Evolutionary conservation across 2,113 vertebrate species (phyloP), one percentile per base, ranked within the genome.

Genomic region (Oryzias melastigma): DNA sequence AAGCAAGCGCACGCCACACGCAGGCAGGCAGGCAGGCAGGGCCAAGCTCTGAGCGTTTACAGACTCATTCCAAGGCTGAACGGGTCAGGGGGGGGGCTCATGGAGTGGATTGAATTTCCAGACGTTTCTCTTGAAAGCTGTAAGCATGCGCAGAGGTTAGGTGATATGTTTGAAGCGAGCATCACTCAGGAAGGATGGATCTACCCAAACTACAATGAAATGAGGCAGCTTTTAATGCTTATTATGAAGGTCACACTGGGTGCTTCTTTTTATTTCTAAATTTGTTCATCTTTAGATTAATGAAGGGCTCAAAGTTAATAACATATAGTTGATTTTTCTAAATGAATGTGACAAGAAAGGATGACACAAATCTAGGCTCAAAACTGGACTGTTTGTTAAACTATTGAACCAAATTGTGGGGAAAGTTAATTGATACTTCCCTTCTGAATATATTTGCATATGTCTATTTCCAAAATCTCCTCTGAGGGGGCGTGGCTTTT

Each of bases 141-240:
- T 41, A 56, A 69, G n/a, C 58, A 72, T 71, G 22, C 48, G 44
- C 47, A 71, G 59, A 52, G 43, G 56, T 24, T 51, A 52, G 15
- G 42, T 64, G 72, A 75, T 81, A 27, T 52, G 72, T 78, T 70
- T 49, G 51, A 68, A 72, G 81, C 61, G 71, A 79, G 72, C 71
- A 54, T 44, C 24, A 25, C 60, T 66, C 22, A 62, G n/a, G 60
- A 24, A n/a, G 41, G 44, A 47, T 45, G 48, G 35, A 55, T 71
- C 70, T 73, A 5, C 60, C 56, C 20, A 54, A 48, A 47, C 25
- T 51, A 75, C 60, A 5, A 60, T 51, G 8, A 13, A 27, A 65
- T 4, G 13, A 13, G 0, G 5, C 18, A 14, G 14, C 62, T 44
- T 8, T 19, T 22, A 14, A 7, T 41, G 12, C 22, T 57, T 7